phyloP scores from a whole-genome alignment of 2,888 invertebrate genomes.

The Sicus ferrugineus region DNA sequence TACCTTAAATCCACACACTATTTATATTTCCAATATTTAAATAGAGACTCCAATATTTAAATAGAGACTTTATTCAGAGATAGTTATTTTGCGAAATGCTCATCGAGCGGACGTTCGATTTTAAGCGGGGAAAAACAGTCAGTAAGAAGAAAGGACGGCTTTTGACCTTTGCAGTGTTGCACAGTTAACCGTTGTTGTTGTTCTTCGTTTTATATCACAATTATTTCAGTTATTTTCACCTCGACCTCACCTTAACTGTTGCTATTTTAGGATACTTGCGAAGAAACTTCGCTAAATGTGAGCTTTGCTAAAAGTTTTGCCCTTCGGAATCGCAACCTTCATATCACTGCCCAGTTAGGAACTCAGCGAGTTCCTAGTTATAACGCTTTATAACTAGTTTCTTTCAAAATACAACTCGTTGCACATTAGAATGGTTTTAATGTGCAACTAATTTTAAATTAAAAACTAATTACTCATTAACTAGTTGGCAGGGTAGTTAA shows the following conservation, averaged over 20 bases:
- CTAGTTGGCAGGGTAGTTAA: no score
- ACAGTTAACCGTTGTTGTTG: not conserved
- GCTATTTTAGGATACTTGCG: slow-evolving; percentile 6
- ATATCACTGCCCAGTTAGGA: no score
- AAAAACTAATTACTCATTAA: no score
- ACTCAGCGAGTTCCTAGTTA: no score
- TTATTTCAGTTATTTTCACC: not conserved
- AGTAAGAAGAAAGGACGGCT: slow-evolving; percentile 7
- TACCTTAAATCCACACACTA: not conserved
- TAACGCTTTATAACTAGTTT: no score
- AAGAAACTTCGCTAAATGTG: slow-evolving; percentile 15
- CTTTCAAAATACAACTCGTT: no score
- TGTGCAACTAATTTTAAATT: no score
- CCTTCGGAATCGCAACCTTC: not conserved
- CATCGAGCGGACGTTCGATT: no score
- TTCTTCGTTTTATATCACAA: not conserved
- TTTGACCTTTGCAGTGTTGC: slow-evolving; percentile 28
- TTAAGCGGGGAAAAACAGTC: no score
- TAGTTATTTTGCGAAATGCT: not conserved
- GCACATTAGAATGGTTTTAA: no score
- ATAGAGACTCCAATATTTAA: no score
- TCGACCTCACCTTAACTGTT: not conserved
- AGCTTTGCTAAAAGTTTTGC: not conserved
- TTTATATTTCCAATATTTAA: slow-evolving; percentile 13
- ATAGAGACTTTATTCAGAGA: no score